These are phyloP conservation scores for Sula dactylatra DNA, from an alignment of 2,113 vertebrate genomes.

Conservation along the genomic window DNA sequence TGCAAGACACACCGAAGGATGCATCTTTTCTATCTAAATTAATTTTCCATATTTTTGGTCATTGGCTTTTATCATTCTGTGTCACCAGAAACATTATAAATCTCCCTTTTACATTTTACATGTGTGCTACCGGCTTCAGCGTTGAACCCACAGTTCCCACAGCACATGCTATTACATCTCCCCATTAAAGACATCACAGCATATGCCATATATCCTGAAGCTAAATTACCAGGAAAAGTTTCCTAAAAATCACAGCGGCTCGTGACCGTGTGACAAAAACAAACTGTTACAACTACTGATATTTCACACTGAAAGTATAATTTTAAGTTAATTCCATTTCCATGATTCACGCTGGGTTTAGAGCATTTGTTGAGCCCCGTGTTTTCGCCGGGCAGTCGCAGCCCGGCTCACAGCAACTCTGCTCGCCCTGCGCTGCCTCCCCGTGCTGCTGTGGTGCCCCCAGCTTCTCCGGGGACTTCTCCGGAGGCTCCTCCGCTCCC, in stretches of 20 bases:
- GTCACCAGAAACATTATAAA: not conserved
- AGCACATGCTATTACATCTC: not conserved
- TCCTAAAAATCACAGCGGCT: slow-evolving; percentile 2
- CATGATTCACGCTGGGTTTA: not conserved
- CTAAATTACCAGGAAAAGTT: slow-evolving; percentile 24
- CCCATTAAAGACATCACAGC: not conserved
- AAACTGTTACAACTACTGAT: not conserved
- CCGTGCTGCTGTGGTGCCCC: not conserved
- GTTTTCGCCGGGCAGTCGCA: not conserved
- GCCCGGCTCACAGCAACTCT: not conserved
- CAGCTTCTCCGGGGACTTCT: not conserved
- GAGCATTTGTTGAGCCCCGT: not conserved
- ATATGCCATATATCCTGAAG: not conserved
- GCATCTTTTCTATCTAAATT: not conserved
- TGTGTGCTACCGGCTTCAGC: fast-evolving
- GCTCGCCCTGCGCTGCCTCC: not conserved
- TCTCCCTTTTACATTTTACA: not conserved
- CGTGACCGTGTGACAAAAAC: not conserved
- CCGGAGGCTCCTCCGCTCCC: not conserved
- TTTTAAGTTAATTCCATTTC: not conserved
- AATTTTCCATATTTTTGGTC: not conserved
- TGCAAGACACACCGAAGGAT: not conserved
- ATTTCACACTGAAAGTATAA: slow-evolving; percentile 30
- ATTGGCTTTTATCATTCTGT: not conserved
- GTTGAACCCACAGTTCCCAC: not conserved